Evolutionary conservation across 2,113 vertebrate species (phyloP), one percentile per base, ranked within the genome.

Genomic region (Nyctereutes procyonoides): DNA sequence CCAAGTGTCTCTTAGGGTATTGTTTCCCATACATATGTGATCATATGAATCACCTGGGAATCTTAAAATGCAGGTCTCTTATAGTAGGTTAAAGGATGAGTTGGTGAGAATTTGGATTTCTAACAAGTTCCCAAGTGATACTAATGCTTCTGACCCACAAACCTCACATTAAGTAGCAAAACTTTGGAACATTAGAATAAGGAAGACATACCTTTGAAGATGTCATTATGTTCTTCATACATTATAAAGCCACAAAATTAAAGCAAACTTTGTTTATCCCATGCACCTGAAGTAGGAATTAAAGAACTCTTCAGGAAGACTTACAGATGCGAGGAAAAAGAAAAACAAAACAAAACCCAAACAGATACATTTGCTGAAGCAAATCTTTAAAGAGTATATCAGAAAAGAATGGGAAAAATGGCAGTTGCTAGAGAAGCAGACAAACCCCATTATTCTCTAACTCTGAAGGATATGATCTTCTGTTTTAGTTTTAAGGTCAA

Each of bases 271-370:
- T 30, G 62, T 35, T 90, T 92, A 73, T 35, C 17, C 17, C 48
- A 17, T 73, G 3, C 12, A 73, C 7, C 62, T 53, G 13, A 63
- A 69, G 8, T 79, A 79, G 12, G 32, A 93, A 93, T 93, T 90
- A 81, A 86, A 96, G 35, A 93, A 88, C 4, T 87, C 43, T 92
- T 92, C 14, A 74, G 28, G 32, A 96, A 90, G 53, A 76, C 15
- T 89, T 90, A 85, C 1, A 86, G 13, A 84, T 69, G 10, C 84
- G 16, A 30, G 53, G 53, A 55, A 62, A 60, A 69, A 65, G n/a
- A 2, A 53, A 89, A 71, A 48, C 32, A 60, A 69, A 65, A 38
- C 3, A 53, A 89, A 71, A 48, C 32, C 51, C 11, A 56, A 55
- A 16, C 55, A 81, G 43, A 63, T 51, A 16, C 3, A 15, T 87